Evolutionary conservation across 2,113 vertebrate species (phyloP).

Genomic region (Poeciliopsis occidentalis): DNA sequence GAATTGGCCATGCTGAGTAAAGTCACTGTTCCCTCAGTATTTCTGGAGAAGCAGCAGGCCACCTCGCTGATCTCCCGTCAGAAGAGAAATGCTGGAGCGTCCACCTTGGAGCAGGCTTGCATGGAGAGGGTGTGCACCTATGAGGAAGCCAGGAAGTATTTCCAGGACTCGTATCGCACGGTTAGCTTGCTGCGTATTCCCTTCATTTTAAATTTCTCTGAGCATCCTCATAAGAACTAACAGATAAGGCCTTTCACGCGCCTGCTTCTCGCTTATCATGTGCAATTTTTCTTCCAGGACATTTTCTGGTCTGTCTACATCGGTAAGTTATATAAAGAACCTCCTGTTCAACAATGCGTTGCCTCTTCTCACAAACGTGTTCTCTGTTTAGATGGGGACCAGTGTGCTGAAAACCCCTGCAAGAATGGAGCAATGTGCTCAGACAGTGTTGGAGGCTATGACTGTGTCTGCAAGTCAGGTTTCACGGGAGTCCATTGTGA

Average conservation of each 20-base stretch:
- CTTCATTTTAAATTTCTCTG: not conserved
- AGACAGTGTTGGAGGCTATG: constrained; percentile 82
- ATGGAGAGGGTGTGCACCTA: constrained; percentile 85
- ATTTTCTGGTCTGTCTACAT: constrained; percentile 85
- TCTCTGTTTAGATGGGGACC: constrained; percentile 78
- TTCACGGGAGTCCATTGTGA: constrained; percentile 80
- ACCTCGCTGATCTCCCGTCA: constrained; percentile 72
- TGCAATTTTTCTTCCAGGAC: constrained; percentile 71
- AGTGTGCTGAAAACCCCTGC: constrained; percentile 78
- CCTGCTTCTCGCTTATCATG: constrained; percentile 1
- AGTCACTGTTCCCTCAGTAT: constrained; percentile 57
- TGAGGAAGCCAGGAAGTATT: constrained; percentile 86
- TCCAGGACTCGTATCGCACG: constrained; percentile 83
- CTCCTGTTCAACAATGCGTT: not conserved
- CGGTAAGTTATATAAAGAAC: constrained; percentile 68
- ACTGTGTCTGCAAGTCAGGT: constrained; percentile 82
- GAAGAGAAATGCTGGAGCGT: constrained; percentile 63
- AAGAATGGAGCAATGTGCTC: constrained; percentile 83
- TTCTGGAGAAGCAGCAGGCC: constrained; percentile 76
- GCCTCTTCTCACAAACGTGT: constrained; percentile 9
- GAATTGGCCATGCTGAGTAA: not conserved
- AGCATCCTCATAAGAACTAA: not conserved
- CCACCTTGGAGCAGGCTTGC: constrained; percentile 86
- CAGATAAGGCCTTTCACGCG: not conserved
- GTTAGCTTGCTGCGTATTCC: constrained; percentile 68